Evolutionary conservation across 2,888 invertebrate species (phyloP).

Genomic region (Lamellibrachia satsuma): DNA sequence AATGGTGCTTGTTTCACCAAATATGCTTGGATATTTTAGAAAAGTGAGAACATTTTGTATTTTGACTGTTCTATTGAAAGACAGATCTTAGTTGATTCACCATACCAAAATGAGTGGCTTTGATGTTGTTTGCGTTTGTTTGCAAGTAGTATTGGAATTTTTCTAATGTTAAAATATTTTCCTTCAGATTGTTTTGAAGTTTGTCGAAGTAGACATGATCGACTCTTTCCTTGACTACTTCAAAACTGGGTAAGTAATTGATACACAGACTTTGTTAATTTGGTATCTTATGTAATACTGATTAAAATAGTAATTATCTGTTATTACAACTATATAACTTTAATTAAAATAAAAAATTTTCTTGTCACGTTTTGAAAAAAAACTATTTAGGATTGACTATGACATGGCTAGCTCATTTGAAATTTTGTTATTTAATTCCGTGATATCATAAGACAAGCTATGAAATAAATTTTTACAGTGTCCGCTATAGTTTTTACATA

Average conservation of each 20-base stretch:
- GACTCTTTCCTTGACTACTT: slow-evolving; percentile 72
- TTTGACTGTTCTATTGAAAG: neutral
- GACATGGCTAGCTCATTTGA: too few species aligned
- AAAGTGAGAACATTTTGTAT: neutral
- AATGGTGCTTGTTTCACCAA: neutral
- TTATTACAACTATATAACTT: too few species aligned
- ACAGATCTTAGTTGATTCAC: neutral
- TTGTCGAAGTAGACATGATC: slow-evolving; percentile 52
- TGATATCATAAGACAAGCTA: too few species aligned
- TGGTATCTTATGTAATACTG: too few species aligned
- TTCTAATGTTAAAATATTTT: neutral
- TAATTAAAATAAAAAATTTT: too few species aligned
- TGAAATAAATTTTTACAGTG: too few species aligned
- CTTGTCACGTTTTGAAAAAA: too few species aligned
- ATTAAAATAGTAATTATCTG: too few species aligned
- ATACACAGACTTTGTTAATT: neutral
- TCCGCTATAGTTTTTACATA: too few species aligned
- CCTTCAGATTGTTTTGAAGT: slow-evolving; percentile 48
- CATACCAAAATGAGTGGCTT: neutral
- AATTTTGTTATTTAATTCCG: too few species aligned
- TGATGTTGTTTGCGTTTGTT: neutral
- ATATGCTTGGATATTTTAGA: neutral
- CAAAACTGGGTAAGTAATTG: slow-evolving; percentile 66
- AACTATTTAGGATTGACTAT: too few species aligned
- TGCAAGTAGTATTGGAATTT: neutral